Evolutionary conservation across 2,113 vertebrate species (phyloP), one percentile per base, ranked within the genome.

Genomic region (Pteruthius melanotis): DNA sequence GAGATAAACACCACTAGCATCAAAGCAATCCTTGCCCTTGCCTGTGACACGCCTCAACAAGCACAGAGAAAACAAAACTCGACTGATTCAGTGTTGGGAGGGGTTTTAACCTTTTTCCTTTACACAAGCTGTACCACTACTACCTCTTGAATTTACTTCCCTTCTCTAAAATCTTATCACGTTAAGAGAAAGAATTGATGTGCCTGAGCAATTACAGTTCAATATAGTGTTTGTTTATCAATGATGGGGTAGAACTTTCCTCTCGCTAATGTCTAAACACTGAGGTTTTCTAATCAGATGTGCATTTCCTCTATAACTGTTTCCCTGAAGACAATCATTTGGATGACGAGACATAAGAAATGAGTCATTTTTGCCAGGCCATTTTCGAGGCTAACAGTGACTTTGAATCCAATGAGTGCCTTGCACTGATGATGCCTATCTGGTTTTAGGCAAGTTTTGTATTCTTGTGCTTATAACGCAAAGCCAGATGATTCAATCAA

Each of bases 401-500:
- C 56, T 86, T 30, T n/a, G 65, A 88, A 70, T 70, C 24, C 64
- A 86, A 3, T 3, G 39, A 66, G n/a, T 50, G 61, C 49, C 65
- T 63, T 87, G 50, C 74, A 61, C 57, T 44, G 57, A 44, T 22
- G 50, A 53, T n/a, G 33, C 33, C 54, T 79, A 27, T 59, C 75
- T 82, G 30, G 30, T 69, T 69, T 87, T 30, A 7, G 27, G 37
- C 31, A 87, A 68, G 44, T 85, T 84, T 75, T 87, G 89, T 70
- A 33, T 87, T 91, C 61, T 69, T 79, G 26, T n/a, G 87, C 76
- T 64, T 95, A 40, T 27, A 81, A 94, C 26, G 80, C 83, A 92
- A 66, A 93, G 28, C 60, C 91, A 96, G 87, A 89, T 91, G 77
- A 81, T 42, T 89, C 84, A 90, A 69, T 89, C 81, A 84, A 69